These are phyloP conservation scores for Pterostichus niger DNA, from an alignment of 2,888 invertebrate genomes.

Conservation along the genomic window DNA sequence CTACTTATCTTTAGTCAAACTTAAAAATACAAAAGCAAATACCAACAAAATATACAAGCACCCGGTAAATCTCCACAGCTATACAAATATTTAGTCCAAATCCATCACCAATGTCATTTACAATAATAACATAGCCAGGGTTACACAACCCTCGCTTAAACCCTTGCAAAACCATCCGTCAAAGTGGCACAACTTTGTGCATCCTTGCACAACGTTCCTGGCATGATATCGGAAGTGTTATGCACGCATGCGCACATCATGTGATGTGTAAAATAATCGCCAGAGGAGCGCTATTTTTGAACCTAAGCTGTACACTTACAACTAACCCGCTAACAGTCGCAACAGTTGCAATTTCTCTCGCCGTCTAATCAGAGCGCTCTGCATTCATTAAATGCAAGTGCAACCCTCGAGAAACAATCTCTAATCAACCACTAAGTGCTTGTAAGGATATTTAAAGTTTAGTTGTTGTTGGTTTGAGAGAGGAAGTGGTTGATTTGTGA, in stretches of 20 bases:
- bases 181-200: not conserved
- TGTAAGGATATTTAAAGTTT: not conserved
- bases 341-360: constrained; percentile 2
- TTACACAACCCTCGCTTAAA: not conserved
- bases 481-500: too few relatives aligned
- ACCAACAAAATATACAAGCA: not conserved
- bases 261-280: not conserved
- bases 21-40: too few relatives aligned
- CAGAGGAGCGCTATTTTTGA: constrained; percentile 20
- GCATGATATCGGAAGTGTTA: not conserved
- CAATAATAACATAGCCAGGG: constrained; percentile 4
- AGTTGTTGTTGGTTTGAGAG: not conserved
- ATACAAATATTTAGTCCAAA: constrained; percentile 6
- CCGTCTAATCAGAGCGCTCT: constrained; percentile 4
- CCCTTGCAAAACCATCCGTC: too few relatives aligned
- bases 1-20: too few relatives aligned
- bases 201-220: not conserved
- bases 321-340: not conserved
- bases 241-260: not conserved
- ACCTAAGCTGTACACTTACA: constrained; percentile 9
- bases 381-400: not conserved
- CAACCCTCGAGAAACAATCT: not conserved
- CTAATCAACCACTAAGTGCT: not conserved
- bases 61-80: not conserved
- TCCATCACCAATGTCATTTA: constrained; percentile 23